Evolutionary conservation across 2,797 vertebrate species (phyloP), one percentile per base, ranked within the genome.

Genomic region (Rhodeus uyekii): DNA sequence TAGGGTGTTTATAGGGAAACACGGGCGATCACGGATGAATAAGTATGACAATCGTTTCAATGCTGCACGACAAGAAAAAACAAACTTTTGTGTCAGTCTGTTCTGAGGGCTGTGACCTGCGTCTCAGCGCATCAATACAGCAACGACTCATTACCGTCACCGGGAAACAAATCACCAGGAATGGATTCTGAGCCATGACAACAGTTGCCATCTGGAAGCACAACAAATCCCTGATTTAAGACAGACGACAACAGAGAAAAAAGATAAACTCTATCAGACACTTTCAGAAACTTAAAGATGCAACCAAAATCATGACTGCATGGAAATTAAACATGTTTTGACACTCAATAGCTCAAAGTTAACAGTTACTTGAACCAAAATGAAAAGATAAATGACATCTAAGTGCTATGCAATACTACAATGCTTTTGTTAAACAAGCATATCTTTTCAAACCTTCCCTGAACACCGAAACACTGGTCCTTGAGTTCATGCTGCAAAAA

Each of bases 181-280:
- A 32, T 67, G 61, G 50, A 60, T 79, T 75, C 71, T n/a, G 48
- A 44, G 50, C 69, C 53, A 29, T 36, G 61, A 58, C 61, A 85
- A 81, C 46, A 65, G 69, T 18, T 55, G 67, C 75, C 82, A 83
- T 85, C 78, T 85, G 81, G 36, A 32, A 36, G 44, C 5, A 58
- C 46, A 68, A 83, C 71, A 60, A 81, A 87, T 29, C 71, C 32
- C 63, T 72, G 38, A 63, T 42, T 27, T 50, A 78, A 1, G 27
- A 22, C 29, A 36, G 38, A 75, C 14, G 1, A 2, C 39, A 22
- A 67, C 5, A 6, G 58, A 64, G 34, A 7, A 61, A 65, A 29
- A 42, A 58, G 14, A 22, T 18, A 44, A 63, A 14, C 32, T 12
- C 16, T 36, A 38, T 3, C 13, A 24, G 44, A 36, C 13, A 65